Evolutionary conservation across 2,888 invertebrate species (phyloP).

Genomic region (Zaprionus bogoriensis): DNA sequence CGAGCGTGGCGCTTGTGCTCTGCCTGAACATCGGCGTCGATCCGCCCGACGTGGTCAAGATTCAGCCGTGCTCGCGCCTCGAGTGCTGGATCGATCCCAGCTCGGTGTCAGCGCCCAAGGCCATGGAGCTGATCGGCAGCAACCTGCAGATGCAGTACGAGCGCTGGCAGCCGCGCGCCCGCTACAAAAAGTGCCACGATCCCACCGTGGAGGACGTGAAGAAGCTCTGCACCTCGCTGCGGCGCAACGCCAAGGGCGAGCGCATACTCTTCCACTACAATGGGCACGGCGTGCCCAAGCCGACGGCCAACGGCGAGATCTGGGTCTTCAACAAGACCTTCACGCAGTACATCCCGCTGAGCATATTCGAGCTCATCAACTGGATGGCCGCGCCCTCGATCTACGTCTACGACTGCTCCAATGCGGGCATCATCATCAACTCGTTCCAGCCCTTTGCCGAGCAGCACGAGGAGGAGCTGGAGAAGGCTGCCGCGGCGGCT

Average conservation of each 20-base stretch:
- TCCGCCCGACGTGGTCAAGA: constrained; percentile 98
- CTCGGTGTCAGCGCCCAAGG: constrained; percentile 94
- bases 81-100: constrained; percentile 99
- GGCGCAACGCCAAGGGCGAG: constrained; percentile 98
- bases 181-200: constrained; percentile 98
- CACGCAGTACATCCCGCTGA: constrained; percentile 99
- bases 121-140: constrained; percentile 94
- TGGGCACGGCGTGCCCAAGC: constrained; percentile 99
- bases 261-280: constrained; percentile 99
- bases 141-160: constrained; percentile 98
- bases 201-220: constrained; percentile 99
- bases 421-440: constrained; percentile 97
- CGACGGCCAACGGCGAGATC: constrained; percentile 98
- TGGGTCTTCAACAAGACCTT: constrained; percentile 99
- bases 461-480: constrained; percentile 93
- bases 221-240: constrained; percentile 95
- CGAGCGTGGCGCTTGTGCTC: constrained; percentile 97
- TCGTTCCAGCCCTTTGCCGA: constrained; percentile 94
- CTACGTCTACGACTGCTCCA: constrained; percentile 99
- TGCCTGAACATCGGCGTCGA: constrained; percentile 99
- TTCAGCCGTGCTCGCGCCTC: constrained; percentile 96
- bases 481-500: no score
- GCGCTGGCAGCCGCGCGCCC: constrained; percentile 98
- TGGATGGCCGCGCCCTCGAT: constrained; percentile 99
- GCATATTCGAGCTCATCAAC: constrained; percentile 98